phyloP scores from a whole-genome alignment of 1,140 invertebrate species.

The Drosophila sulfurigaster region DNA sequence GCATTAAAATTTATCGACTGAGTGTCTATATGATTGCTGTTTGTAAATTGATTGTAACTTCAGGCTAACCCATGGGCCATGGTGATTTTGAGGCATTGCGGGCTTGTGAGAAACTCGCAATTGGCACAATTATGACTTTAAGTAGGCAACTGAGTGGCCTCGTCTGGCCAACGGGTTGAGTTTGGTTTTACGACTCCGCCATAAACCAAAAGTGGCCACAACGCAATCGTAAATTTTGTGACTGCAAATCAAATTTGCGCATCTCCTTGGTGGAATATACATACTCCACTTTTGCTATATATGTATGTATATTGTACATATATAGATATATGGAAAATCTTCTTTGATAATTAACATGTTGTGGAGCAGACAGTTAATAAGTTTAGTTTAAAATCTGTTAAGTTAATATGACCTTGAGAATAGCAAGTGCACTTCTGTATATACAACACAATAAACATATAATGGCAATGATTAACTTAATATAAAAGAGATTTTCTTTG shows the following conservation, averaged over 20 bases:
- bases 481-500: too few species aligned
- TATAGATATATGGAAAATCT: too few species aligned
- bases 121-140: conserved; percentile 57
- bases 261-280: conserved; percentile 5
- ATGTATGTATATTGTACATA: too few species aligned
- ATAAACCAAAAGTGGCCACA: conserved; percentile 51
- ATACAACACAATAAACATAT: too few species aligned
- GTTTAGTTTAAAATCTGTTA: too few species aligned
- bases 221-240: conserved; percentile 53
- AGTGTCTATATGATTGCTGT: conserved; percentile 33
- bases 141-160: conserved; percentile 45
- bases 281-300: background rate
- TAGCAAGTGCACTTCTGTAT: too few species aligned
- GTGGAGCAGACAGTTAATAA: too few species aligned
- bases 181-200: conserved; percentile 43
- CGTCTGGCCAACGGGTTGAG: conserved; percentile 40
- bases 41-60: conserved; percentile 58
- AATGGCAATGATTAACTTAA: too few species aligned
- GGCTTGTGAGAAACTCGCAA: conserved; percentile 13
- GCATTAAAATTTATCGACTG: conserved; percentile 61
- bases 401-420: too few species aligned
- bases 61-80: conserved; percentile 9
- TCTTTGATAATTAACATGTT: too few species aligned
- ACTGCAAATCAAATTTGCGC: conserved; percentile 52
- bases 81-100: background rate